Conservation (phyloP, 2,888 invertebrate genomes). For the Pantelozetes paolii region DNA sequence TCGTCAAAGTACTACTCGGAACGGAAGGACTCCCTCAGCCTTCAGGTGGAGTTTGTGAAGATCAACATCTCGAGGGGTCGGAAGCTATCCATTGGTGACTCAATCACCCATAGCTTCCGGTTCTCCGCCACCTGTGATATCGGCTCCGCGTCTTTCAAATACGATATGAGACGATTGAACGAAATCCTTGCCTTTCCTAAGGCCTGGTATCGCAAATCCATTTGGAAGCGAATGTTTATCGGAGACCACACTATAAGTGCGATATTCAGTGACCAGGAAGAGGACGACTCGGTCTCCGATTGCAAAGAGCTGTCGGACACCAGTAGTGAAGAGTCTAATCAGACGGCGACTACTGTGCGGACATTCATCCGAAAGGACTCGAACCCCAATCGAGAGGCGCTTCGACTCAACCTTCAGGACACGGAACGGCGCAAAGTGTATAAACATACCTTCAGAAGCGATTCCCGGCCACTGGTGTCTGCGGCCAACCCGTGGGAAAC, state of each 20-base stretch:
- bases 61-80: conserved; percentile 87
- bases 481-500: conserved; percentile 79
- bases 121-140: conserved; percentile 83
- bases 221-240: conserved; percentile 83
- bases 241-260: conserved; percentile 69
- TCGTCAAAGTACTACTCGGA: conserved; percentile 55
- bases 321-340: conserved; percentile 17
- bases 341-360: conserved; percentile 4
- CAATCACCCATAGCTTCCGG: conserved; percentile 38
- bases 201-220: conserved; percentile 94
- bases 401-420: conserved; percentile 33
- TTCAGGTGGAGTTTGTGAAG: conserved; percentile 95
- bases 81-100: conserved; percentile 67
- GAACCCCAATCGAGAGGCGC: conserved; percentile 12
- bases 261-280: conserved; percentile 39
- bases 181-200: conserved; percentile 97
- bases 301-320: conserved; percentile 19
- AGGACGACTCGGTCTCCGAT: neutral
- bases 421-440: neutral
- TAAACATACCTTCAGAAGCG: neutral
- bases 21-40: conserved; percentile 88
- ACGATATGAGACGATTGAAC: conserved; percentile 93
- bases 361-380: neutral
- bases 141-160: conserved; percentile 93
- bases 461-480: neutral